Conservation (phyloP, 2,113 vertebrate species). For the Tragelaphus strepsiceros region DNA sequence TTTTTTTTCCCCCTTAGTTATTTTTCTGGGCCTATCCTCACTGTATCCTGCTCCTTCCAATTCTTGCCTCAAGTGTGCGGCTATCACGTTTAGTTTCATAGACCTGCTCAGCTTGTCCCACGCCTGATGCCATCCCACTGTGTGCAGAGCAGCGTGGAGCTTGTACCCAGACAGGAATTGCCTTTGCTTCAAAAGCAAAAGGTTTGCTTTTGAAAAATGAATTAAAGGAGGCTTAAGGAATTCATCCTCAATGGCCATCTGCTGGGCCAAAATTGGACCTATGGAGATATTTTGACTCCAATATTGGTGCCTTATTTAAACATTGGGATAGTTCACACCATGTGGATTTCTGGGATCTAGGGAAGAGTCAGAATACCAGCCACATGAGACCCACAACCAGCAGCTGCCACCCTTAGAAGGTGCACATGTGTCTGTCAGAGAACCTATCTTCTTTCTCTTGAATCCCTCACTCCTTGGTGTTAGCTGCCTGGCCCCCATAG, state of each 20-base stretch:
- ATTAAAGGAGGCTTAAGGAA: neutral
- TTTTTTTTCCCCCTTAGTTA: neutral
- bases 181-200: too few relatives aligned
- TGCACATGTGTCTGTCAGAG: neutral
- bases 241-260: neutral
- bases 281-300: neutral
- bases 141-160: rapidly evolving
- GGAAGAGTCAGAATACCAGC: neutral
- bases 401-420: neutral
- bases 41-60: neutral
- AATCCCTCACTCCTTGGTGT: neutral
- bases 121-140: neutral
- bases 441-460: neutral
- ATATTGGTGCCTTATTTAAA: neutral
- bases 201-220: neutral
- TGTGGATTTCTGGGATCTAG: neutral
- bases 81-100: neutral
- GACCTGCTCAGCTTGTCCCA: neutral
- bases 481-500: neutral
- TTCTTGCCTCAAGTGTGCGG: neutral
- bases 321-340: neutral
- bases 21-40: neutral
- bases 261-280: neutral
- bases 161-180: neutral
- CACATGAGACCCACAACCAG: neutral